A percentile compares a stretch with the other conserved stretches of the same genome.
Evolutionary conservation across 2,888 invertebrate species (phyloP).

Genomic region (Dryomyza anilis): DNA sequence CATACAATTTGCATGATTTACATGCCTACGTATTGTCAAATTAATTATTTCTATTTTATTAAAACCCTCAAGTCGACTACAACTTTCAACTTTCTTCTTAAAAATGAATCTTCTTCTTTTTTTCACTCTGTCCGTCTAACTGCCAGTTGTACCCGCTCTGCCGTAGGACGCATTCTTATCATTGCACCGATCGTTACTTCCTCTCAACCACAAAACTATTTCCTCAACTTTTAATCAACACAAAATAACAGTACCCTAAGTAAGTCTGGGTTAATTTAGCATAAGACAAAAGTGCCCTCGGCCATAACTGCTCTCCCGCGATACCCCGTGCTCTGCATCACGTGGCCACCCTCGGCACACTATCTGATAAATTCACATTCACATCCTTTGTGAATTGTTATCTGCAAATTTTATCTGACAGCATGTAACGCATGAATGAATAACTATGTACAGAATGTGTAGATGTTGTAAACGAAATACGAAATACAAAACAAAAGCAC

Average conservation of each 20-base stretch:
- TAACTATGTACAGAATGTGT: no score
- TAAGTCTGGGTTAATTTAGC: conserved; percentile 1
- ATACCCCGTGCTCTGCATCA: not conserved
- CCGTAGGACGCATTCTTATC: not conserved
- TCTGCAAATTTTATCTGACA: conserved; percentile 42
- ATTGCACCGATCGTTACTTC: conserved; percentile 6
- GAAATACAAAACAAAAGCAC: no score
- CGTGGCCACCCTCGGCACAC: not conserved
- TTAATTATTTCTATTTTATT: no score
- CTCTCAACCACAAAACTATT: conserved; percentile 11
- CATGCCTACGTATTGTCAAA: not conserved
- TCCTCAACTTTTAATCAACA: conserved; percentile 18
- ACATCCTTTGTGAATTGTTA: conserved; percentile 41
- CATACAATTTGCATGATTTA: not conserved
- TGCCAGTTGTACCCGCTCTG: not conserved
- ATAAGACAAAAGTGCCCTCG: not conserved
- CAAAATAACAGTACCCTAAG: no score
- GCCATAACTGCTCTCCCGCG: not conserved
- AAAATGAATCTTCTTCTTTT: not conserved
- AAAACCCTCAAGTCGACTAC: no score
- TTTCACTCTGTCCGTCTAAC: not conserved
- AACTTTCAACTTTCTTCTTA: no score
- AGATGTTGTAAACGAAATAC: no score
- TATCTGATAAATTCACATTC: conserved; percentile 31
- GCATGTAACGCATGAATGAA: conserved; percentile 50